phyloP scores from a whole-genome alignment of 2,888 invertebrate species.

The Drosophila kuntzei region DNA sequence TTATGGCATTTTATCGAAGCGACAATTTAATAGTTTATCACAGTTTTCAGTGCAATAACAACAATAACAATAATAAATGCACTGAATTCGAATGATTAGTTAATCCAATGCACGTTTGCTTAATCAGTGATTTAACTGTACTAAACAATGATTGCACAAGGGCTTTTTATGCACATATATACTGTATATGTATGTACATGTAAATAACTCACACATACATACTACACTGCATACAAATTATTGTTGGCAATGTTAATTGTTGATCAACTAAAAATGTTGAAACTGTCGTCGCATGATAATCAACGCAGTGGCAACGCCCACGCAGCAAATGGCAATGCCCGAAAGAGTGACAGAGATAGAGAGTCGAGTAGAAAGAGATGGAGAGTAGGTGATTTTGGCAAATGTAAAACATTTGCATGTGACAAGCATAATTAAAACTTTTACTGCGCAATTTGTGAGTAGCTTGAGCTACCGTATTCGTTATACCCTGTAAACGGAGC shows the following conservation, averaged over 20 bases:
- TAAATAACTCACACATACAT: background rate
- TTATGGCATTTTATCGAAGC: conserved; percentile 6
- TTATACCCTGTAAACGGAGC: conserved; percentile 27
- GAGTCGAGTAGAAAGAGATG: background rate
- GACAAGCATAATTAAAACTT: conserved; percentile 71
- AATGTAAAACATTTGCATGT: conserved; percentile 72
- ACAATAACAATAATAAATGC: background rate
- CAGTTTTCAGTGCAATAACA: background rate
- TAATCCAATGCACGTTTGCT: conserved; percentile 15
- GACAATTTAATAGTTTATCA: conserved; percentile 5
- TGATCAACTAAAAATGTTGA: conserved; percentile 44
- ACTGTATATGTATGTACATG: background rate
- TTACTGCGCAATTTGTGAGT: conserved; percentile 63
- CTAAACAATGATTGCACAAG: conserved; percentile 12
- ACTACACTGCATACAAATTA: conserved; percentile 11
- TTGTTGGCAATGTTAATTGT: conserved; percentile 52
- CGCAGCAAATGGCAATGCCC: conserved; percentile 17
- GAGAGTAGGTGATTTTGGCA: conserved; percentile 39
- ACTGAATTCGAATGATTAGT: conserved; percentile 3
- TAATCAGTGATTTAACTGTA: conserved; percentile 10
- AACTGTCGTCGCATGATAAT: conserved; percentile 38
- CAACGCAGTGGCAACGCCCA: conserved; percentile 41
- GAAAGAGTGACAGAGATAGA: conserved; percentile 2
- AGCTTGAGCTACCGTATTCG: conserved; percentile 48
- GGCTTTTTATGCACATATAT: background rate